Percentiles rank a stretch among this genome's conserved stretches.
Conservation (phyloP, 2,113 vertebrate species). For the Antennarius striatus region DNA sequence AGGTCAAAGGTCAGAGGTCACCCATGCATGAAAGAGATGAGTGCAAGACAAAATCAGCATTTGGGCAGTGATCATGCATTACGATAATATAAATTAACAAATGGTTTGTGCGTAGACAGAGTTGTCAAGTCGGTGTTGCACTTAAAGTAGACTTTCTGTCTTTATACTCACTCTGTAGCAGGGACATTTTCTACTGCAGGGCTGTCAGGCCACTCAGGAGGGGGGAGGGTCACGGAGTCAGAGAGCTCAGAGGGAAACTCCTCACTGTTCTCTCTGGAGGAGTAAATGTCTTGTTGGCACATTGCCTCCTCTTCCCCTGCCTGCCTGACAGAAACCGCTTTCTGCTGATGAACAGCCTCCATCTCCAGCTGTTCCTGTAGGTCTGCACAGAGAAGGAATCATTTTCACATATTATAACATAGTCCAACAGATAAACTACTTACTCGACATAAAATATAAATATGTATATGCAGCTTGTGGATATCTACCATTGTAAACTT, state of each 20-base stretch:
- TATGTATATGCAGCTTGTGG: neutral
- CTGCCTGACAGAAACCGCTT: slow-evolving; percentile 12
- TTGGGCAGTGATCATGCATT: neutral
- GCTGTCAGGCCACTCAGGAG: slow-evolving; percentile 75
- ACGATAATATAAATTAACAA: too few relatives aligned
- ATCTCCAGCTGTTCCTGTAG: slow-evolving; percentile 74
- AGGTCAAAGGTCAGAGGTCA: neutral
- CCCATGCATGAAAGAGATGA: neutral
- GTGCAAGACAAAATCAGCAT: neutral
- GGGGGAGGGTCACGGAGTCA: slow-evolving; percentile 57
- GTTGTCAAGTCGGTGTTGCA: neutral
- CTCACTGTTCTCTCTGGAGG: slow-evolving; percentile 19
- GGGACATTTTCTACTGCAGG: slow-evolving; percentile 49
- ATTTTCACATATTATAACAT: too few relatives aligned
- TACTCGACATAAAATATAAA: neutral
- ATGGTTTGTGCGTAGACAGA: neutral
- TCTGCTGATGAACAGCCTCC: slow-evolving; percentile 47
- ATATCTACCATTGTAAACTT: slow-evolving; percentile 82
- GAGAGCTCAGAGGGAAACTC: slow-evolving; percentile 55
- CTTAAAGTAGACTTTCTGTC: neutral
- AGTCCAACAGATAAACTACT: neutral
- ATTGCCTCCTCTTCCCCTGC: slow-evolving; percentile 4
- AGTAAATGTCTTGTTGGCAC: slow-evolving; percentile 9
- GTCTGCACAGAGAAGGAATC: slow-evolving; percentile 44
- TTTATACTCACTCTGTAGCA: slow-evolving; percentile 62